Percentiles rank a stretch among this genome's conserved stretches.
phyloP scores from a whole-genome alignment of 1,140 invertebrate species.

The Aphidius ervi region DNA sequence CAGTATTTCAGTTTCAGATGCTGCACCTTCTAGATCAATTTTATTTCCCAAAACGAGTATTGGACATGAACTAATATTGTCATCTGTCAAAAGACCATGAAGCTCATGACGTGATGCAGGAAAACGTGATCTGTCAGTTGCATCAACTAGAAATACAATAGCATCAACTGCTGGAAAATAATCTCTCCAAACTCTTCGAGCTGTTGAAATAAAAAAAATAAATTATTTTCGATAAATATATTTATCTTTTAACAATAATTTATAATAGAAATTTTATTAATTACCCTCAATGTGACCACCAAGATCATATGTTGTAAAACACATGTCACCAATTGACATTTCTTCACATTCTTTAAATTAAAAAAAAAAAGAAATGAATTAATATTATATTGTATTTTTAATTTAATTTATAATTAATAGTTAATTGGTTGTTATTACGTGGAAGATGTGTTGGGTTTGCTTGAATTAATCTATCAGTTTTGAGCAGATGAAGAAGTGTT shows the following conservation, averaged over 20 bases:
- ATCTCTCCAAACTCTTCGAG: conserved; percentile 97
- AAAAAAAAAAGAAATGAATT: conserved; percentile 12
- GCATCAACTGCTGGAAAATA: conserved; percentile 99
- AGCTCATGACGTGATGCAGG: conserved; percentile 87
- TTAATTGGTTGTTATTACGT: conserved; percentile 66
- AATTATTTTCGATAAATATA: neutral
- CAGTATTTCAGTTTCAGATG: conserved; percentile 95
- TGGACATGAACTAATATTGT: conserved; percentile 93
- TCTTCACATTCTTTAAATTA: conserved; percentile 87
- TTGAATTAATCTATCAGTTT: conserved; percentile 98
- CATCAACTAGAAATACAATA: conserved; percentile 98
- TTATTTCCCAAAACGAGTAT: conserved; percentile 98
- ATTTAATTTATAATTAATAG: neutral
- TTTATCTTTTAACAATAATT: too few relatives aligned
- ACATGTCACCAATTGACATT: conserved; percentile 97
- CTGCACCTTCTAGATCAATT: conserved; percentile 94
- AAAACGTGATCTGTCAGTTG: conserved; percentile 84
- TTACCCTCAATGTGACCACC: conserved; percentile 97
- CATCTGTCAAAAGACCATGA: conserved; percentile 89
- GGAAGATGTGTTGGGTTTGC: conserved; percentile 99
- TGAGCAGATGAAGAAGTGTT: conserved; percentile 97
- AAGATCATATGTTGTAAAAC: conserved; percentile 99
- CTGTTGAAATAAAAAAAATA: conserved; percentile 52
- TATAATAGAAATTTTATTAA: neutral
- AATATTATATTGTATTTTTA: too few relatives aligned